These are phyloP conservation scores for Progne subis DNA, from an alignment of 2,113 vertebrate genomes.

Conservation along the genomic window DNA sequence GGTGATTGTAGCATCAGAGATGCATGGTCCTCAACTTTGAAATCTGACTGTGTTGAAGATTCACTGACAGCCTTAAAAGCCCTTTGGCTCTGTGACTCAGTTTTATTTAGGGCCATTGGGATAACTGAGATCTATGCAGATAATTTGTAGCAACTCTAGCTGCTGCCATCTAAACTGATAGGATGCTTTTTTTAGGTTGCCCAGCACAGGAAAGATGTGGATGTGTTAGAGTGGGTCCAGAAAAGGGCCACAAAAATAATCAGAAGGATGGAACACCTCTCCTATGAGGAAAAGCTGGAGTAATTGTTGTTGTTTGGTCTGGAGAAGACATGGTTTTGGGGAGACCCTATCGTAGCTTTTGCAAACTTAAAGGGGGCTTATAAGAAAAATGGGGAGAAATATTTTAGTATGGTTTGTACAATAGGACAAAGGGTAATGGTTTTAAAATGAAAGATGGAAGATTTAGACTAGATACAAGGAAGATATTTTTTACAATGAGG, in stretches of 20 bases:
- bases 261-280: background rate
- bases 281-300: background rate
- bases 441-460: background rate
- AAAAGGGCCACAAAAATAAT: background rate
- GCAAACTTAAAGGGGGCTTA: background rate
- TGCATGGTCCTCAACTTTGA: background rate
- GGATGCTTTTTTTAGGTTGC: background rate
- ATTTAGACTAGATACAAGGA: background rate
- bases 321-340: background rate
- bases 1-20: background rate
- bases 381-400: background rate
- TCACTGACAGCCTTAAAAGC: background rate
- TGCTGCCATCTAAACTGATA: background rate
- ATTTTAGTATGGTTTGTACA: accelerated
- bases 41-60: background rate
- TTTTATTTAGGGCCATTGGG: background rate
- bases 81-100: background rate
- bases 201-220: background rate
- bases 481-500: background rate
- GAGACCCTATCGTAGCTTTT: background rate
- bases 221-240: background rate
- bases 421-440: background rate
- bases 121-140: background rate
- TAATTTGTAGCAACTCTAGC: background rate
- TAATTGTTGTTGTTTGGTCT: background rate